Evolutionary conservation across 2,113 vertebrate species (phyloP).

Genomic region (Parotia lawesii): DNA sequence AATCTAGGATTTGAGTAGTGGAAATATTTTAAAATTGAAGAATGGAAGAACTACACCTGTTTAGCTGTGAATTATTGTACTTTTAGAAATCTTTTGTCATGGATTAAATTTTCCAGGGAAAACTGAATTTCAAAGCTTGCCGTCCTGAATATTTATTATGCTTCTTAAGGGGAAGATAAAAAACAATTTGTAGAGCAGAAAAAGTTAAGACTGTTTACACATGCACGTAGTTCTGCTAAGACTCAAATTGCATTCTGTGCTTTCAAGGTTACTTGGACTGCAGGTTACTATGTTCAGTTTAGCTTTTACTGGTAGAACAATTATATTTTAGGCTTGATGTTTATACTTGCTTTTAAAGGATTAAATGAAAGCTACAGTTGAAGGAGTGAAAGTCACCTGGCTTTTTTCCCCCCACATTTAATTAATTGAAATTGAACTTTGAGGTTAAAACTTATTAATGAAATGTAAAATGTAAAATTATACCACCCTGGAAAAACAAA

Average conservation of each 20-base stretch:
- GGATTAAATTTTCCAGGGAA: neutral
- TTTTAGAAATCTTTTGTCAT: neutral
- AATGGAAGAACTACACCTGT: neutral
- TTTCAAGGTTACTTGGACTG: neutral
- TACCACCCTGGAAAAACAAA: neutral
- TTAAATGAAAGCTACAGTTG: constrained; percentile 16
- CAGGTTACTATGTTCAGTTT: neutral
- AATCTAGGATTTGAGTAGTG: neutral
- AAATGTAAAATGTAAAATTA: constrained; percentile 14
- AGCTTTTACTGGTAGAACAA: constrained; percentile 6
- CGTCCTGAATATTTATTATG: neutral
- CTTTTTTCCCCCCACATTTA: neutral
- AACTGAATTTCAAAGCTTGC: neutral
- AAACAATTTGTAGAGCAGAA: neutral
- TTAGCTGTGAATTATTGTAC: neutral
- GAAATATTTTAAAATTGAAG: neutral
- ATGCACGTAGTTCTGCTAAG: neutral
- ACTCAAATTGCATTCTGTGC: neutral
- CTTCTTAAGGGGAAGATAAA: neutral
- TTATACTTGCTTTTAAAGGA: constrained; percentile 36
- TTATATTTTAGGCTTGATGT: constrained; percentile 3
- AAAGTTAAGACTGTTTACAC: neutral
- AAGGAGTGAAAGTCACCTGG: neutral
- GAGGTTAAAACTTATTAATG: constrained; percentile 4
- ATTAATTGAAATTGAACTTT: constrained; percentile 33